Base-by-base conservation (phyloP, 2,888 invertebrate species). In the Agriotes lineatus region DNA sequence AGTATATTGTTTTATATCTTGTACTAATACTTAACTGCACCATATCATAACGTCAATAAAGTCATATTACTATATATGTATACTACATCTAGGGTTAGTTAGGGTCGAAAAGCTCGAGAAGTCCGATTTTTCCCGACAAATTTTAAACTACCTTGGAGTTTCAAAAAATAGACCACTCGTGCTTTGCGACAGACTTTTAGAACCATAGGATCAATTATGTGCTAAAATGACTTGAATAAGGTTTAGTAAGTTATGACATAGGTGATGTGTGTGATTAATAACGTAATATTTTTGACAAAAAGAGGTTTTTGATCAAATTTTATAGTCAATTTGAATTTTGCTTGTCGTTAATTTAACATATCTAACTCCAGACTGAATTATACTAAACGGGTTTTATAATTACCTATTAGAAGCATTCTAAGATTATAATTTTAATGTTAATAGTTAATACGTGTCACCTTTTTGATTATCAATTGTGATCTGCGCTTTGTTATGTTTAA, bases 31-130 rank as follows among this genome's bases (percentile, higher is more conserved):
- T 56, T 56, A 56, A 59, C 59, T 63, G 63, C 63, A 63, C 63
- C 56, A 63, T 63, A 63, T 63, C 54, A 63, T 61, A 50, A 54
- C 19, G 63, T 54, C 63, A 63, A 63, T 56, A 50, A 37, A 48
- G 19, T 37, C 25, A 19, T 44, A 12, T 60, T 45, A 25, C 48
- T 42, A 57, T 57, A 42, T 52, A 52, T 61, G 61, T 61, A 50
- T 61, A 61, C 39, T 33, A 54, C 33, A 60, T 9, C 39, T 61
- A 61, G 61, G 52, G 14, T 20, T 61, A 61, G 52, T 50, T 3
- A 45, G 12, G 33, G 30, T 10, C 3, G 16, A 18, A 33, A 48
- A 35, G 18, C 16, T 44, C 16, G 44, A 58, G 18, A 25, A 25
- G 12, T 12, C 5, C 30, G 3, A 12, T 0, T 25, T 50, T 50